Evolutionary conservation across 2,888 invertebrate genomes (phyloP).

Genomic region (Seira sanloemensis): DNA sequence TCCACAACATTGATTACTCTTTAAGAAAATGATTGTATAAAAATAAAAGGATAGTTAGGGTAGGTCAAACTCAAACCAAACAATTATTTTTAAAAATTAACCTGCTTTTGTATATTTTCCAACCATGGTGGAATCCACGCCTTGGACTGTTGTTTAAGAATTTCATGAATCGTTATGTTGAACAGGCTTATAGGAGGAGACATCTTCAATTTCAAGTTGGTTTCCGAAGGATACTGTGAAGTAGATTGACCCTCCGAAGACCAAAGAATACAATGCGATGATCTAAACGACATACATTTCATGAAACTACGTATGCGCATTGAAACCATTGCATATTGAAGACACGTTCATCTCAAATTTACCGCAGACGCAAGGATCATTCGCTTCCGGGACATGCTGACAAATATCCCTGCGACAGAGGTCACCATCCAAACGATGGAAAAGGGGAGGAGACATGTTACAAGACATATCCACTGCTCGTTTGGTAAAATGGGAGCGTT

Average conservation of each 20-base stretch:
- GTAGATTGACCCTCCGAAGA: conserved; percentile 29
- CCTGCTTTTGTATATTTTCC: conserved; percentile 63
- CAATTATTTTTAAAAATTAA: neutral
- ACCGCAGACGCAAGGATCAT: conserved; percentile 24
- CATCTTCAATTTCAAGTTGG: conserved; percentile 29
- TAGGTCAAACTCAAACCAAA: neutral
- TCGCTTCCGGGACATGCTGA: conserved; percentile 29
- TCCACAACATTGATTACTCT: conserved; percentile 66
- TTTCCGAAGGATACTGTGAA: conserved; percentile 25
- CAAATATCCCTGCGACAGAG: conserved; percentile 19
- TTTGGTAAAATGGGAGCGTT: conserved; percentile 39
- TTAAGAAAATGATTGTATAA: conserved; percentile 13
- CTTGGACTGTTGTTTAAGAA: neutral
- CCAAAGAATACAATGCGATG: neutral
- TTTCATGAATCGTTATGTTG: neutral
- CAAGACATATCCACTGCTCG: conserved; percentile 47
- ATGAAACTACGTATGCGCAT: too few relatives aligned
- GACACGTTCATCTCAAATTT: too few relatives aligned
- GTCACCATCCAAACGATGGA: conserved; percentile 3
- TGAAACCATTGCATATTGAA: too few relatives aligned
- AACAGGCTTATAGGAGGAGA: conserved; percentile 23
- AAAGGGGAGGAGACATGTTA: conserved; percentile 22
- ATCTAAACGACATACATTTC: too few relatives aligned
- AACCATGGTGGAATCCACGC: conserved; percentile 63
- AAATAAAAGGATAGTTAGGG: too few relatives aligned